A percentile compares a stretch with the other conserved stretches of the same genome.
Conservation (phyloP, 2,113 vertebrate species). For the Pteropus alecto region DNA sequence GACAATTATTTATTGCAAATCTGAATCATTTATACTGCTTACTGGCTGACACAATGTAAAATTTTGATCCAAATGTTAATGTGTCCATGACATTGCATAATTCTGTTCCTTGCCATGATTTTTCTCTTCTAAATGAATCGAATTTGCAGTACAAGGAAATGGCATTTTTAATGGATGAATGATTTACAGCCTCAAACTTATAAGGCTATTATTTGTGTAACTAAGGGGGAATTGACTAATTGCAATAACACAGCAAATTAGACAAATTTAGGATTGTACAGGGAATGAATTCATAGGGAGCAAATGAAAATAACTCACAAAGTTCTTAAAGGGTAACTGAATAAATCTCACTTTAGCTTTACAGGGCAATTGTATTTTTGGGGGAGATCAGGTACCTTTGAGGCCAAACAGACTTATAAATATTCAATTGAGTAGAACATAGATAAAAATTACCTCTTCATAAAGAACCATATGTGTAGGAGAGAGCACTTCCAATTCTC, state of each 20-base stretch:
- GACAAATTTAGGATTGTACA: slow-evolving; percentile 76
- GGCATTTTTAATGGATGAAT: slow-evolving; percentile 85
- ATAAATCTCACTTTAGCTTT: slow-evolving; percentile 78
- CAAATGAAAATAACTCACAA: slow-evolving; percentile 75
- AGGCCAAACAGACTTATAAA: slow-evolving; percentile 76
- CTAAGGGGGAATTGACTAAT: slow-evolving; percentile 78
- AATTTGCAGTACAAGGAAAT: slow-evolving; percentile 81
- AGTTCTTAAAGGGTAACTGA: slow-evolving; percentile 78
- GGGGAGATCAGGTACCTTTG: slow-evolving; percentile 57
- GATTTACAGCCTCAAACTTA: slow-evolving; percentile 83
- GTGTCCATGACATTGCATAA: slow-evolving; percentile 90
- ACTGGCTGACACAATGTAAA: slow-evolving; percentile 89
- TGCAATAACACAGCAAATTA: slow-evolving; percentile 80
- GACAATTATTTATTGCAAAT: slow-evolving; percentile 95
- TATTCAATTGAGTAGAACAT: slow-evolving; percentile 66
- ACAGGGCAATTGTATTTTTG: slow-evolving; percentile 64
- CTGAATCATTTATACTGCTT: slow-evolving; percentile 91
- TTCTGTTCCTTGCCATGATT: slow-evolving; percentile 82
- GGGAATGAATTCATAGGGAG: slow-evolving; percentile 70
- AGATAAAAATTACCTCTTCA: slow-evolving; percentile 78
- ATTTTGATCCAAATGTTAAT: slow-evolving; percentile 94
- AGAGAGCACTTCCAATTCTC: slow-evolving; percentile 71
- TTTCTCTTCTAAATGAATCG: slow-evolving; percentile 83
- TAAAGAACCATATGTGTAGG: slow-evolving; percentile 71
- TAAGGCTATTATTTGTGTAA: slow-evolving; percentile 78